Percentiles rank a stretch among this genome's conserved stretches.
phyloP scores from a whole-genome alignment of 2,797 vertebrate species.

The Poecilia velifera region DNA sequence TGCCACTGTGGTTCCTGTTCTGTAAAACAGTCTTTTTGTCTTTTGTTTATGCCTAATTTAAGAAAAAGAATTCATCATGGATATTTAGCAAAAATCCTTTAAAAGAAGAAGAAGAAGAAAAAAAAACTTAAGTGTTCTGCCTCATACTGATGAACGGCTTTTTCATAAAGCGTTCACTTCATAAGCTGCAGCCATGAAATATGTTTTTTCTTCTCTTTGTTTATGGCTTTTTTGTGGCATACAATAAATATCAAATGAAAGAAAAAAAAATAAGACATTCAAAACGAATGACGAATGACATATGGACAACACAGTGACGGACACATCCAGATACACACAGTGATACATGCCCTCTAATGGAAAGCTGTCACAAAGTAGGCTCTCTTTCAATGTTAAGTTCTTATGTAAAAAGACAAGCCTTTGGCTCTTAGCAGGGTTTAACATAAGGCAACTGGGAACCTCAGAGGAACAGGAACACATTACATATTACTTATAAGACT shows the following conservation, averaged over 20 bases:
- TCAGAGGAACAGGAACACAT: neutral
- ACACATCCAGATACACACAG: slow-evolving; percentile 45
- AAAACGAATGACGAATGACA: slow-evolving; percentile 17
- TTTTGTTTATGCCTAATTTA: slow-evolving; percentile 33
- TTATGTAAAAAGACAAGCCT: neutral
- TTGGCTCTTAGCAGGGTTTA: neutral
- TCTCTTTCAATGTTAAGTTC: neutral
- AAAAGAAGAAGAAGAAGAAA: too few relatives aligned
- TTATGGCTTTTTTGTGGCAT: neutral
- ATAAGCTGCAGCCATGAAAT: slow-evolving; percentile 5
- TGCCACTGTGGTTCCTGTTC: slow-evolving; percentile 5
- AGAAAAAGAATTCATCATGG: slow-evolving; percentile 23
- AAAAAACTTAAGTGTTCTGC: slow-evolving; percentile 17
- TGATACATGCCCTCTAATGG: slow-evolving; percentile 33
- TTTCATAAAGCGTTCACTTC: slow-evolving; percentile 27
- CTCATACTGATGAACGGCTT: slow-evolving; percentile 30
- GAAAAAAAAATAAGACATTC: slow-evolving; percentile 14
- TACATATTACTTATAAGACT: neutral
- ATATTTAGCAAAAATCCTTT: slow-evolving; percentile 36
- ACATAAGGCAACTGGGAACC: neutral
- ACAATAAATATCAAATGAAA: neutral
- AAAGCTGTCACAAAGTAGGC: slow-evolving; percentile 27
- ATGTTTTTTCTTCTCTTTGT: slow-evolving; percentile 5
- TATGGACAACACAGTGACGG: slow-evolving; percentile 21
- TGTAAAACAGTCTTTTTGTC: neutral